Evolutionary conservation across 2,113 vertebrate genomes (phyloP).

Genomic region (Gobius niger): DNA sequence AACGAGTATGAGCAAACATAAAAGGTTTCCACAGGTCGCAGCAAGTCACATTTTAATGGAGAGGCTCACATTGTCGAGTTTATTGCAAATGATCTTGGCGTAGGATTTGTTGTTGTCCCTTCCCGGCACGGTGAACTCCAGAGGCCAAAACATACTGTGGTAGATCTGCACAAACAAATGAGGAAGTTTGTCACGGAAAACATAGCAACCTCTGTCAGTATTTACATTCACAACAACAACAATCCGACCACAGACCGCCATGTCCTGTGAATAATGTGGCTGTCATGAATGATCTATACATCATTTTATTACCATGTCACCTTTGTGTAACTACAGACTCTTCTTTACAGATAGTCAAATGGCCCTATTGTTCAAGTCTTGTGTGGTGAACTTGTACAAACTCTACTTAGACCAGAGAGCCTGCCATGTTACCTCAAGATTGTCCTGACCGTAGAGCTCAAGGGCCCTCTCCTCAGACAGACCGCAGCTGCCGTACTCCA

Average conservation of each 20-base stretch:
- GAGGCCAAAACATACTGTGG: conserved; percentile 93
- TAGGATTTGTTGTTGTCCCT: conserved; percentile 92
- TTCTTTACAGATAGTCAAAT: no score
- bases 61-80: conserved; percentile 81
- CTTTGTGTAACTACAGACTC: no score
- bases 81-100: conserved; percentile 91
- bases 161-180: conserved; percentile 77
- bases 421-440: conserved; percentile 81
- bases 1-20: not conserved
- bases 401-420: conserved; percentile 1
- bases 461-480: conserved; percentile 86
- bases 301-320: no score
- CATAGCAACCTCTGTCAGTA: no score
- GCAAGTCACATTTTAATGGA: not conserved
- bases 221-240: no score
- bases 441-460: conserved; percentile 80
- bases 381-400: not conserved
- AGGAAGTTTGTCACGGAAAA: not conserved
- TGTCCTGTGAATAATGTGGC: no score
- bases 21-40: not conserved
- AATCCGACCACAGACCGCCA: no score
- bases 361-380: no score
- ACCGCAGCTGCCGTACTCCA: conserved; percentile 95
- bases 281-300: no score
- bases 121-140: conserved; percentile 89